A percentile compares a stretch with the other conserved stretches of the same genome.
These are phyloP conservation scores for Aquatica leii DNA, from an alignment of 2,888 invertebrate genomes.

Conservation along the genomic window DNA sequence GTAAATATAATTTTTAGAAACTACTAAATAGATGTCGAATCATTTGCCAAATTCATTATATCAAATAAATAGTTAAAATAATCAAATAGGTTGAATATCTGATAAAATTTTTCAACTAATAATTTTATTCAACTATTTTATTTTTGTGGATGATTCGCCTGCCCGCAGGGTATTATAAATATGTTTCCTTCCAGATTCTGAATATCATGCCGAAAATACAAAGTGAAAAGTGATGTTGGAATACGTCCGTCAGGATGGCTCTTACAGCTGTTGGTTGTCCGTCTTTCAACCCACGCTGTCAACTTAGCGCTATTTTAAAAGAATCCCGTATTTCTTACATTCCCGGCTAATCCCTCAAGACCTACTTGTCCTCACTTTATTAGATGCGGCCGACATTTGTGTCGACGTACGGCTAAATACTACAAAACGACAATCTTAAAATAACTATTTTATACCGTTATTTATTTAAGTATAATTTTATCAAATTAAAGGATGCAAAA, in stretches of 20 bases:
- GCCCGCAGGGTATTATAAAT: conserved; percentile 24
- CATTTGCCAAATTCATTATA: conserved; percentile 25
- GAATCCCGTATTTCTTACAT: conserved; percentile 44
- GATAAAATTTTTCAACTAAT: not conserved
- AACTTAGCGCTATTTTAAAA: conserved; percentile 48
- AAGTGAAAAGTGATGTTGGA: conserved; percentile 37
- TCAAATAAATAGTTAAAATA: conserved; percentile 14
- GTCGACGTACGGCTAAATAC: conserved; percentile 36
- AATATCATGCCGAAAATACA: conserved; percentile 31
- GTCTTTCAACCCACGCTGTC: conserved; percentile 50
- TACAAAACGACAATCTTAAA: conserved; percentile 27
- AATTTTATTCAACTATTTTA: not conserved
- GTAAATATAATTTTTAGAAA: conserved; percentile 52
- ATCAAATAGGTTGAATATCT: conserved; percentile 1
- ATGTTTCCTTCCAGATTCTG: conserved; percentile 17
- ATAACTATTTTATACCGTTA: conserved; percentile 16
- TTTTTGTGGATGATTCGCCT: conserved; percentile 3
- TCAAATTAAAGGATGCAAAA: too few relatives aligned
- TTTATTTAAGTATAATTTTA: not conserved
- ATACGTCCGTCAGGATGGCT: conserved; percentile 30
- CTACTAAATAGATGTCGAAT: conserved; percentile 21
- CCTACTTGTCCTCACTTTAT: conserved; percentile 51
- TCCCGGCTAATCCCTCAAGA: conserved; percentile 51
- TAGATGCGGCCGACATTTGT: conserved; percentile 37
- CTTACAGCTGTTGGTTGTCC: conserved; percentile 49